Evolutionary conservation across 2,888 invertebrate species (phyloP), one percentile per base, ranked within the genome.

Genomic region (Artemia sinica): DNA sequence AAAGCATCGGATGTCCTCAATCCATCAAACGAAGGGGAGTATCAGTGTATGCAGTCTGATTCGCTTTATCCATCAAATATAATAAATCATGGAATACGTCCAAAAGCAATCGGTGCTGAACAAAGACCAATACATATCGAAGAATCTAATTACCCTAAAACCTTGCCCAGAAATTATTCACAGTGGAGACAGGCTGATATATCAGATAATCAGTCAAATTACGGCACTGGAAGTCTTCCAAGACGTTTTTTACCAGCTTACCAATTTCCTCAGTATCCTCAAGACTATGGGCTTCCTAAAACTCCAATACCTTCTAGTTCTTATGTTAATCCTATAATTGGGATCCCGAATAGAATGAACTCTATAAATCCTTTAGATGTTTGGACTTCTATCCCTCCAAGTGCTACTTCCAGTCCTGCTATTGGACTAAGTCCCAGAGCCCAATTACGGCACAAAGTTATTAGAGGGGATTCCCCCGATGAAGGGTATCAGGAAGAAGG

Each of bases 401-500:
- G 18, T 41, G 51, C 8, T 13, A 41, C 12, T 13, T 66, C 66
- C 12, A 58, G 58, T 58, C 66, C 49, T 41, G 67, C 67, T 18
- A 68, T 50, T 68, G 68, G 49, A 51, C 14, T 49, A 50, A 28
- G 67, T 67, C 66, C 41, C 13, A 52, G 13, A 63, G 65, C 49
- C 50, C 52, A 28, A 52, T 50, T n/a, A 63, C 50, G 52, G 52
- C 67, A 28, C 67, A 69, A 11, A 66, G 65, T 13, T 50, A 66
- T 68, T 73, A 74, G 67, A 75, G 85, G 91, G 76, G 90, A 89
- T 77, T 88, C 91, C 48, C 87, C 89, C 65, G 92, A 92, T 76
- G 91, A 92, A 79, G 89, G 90, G 72, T 91, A 91, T 78, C 91
- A 91, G 78, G 91, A 91, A 80, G 91, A 75, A 75, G 89, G 90